A percentile compares a stretch with the other conserved stretches of the same genome.
Evolutionary conservation across 2,888 invertebrate genomes (phyloP).

Genomic region (Laothoe populi): DNA sequence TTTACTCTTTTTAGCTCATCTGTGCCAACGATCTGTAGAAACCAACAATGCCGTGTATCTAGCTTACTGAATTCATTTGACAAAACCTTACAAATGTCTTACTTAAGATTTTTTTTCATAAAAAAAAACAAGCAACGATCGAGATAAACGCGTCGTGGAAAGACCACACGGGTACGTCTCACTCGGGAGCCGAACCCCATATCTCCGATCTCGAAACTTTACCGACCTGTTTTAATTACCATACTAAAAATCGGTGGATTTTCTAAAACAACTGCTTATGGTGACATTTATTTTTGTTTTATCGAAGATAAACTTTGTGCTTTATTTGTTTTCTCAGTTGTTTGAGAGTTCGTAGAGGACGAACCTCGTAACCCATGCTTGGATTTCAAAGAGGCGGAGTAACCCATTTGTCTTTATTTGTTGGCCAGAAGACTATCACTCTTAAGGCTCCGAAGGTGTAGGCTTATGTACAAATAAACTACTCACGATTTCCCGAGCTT

Average conservation of each 20-base stretch:
- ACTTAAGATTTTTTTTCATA: constrained; percentile 26
- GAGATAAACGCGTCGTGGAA: constrained; percentile 65
- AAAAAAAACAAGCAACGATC: constrained; percentile 54
- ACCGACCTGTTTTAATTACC: constrained; percentile 59
- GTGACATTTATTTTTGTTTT: constrained; percentile 51
- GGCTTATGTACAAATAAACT: too few relatives aligned
- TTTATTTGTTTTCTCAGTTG: not conserved
- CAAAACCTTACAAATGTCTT: constrained; percentile 20
- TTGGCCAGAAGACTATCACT: too few relatives aligned
- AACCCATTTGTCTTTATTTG: too few relatives aligned
- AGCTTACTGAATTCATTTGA: not conserved
- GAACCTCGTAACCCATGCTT: too few relatives aligned
- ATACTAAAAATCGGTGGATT: constrained; percentile 54
- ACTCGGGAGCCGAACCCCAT: constrained; percentile 65
- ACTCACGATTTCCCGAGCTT: too few relatives aligned
- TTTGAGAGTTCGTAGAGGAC: not conserved
- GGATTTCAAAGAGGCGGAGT: too few relatives aligned
- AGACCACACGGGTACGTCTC: constrained; percentile 77
- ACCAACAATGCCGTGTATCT: not conserved
- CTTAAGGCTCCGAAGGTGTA: too few relatives aligned
- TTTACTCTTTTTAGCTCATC: too few relatives aligned
- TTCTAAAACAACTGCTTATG: constrained; percentile 46
- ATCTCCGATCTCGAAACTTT: constrained; percentile 66
- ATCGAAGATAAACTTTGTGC: constrained; percentile 12
- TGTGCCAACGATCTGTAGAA: too few relatives aligned